These are phyloP conservation scores for Parapsyche elsis DNA, from an alignment of 1,140 invertebrate species.

Conservation along the genomic window DNA sequence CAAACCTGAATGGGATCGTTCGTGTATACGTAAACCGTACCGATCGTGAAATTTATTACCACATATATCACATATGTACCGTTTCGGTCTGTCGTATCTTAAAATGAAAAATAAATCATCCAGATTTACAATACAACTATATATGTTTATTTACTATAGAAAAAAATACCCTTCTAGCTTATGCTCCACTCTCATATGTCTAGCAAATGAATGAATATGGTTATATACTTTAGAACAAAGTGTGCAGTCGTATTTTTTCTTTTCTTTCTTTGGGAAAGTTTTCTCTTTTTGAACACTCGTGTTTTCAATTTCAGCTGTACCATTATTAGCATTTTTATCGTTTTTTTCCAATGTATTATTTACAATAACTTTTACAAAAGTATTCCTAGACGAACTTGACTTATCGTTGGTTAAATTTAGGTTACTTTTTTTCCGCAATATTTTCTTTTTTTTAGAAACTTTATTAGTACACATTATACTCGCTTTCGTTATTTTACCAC, in stretches of 20 bases:
- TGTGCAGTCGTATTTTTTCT: neutral
- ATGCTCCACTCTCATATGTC: conserved; percentile 44
- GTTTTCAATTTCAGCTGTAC: conserved; percentile 7
- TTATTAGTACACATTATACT: neutral
- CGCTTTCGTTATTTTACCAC: too few relatives aligned
- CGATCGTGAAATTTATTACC: conserved; percentile 48
- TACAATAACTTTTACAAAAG: neutral
- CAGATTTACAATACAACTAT: too few relatives aligned
- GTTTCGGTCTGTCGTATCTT: conserved; percentile 36
- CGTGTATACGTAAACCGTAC: conserved; percentile 44
- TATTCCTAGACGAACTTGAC: neutral
- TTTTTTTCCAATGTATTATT: neutral
- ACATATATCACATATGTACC: conserved; percentile 44
- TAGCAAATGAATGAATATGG: conserved; percentile 30
- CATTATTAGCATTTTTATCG: conserved; percentile 2
- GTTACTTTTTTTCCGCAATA: neutral
- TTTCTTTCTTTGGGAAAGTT: neutral
- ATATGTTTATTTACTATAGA: neutral
- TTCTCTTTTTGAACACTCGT: conserved; percentile 15
- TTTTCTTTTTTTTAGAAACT: conserved; percentile 2
- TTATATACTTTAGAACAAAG: conserved; percentile 34
- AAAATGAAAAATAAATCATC: neutral
- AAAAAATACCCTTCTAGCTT: conserved; percentile 18
- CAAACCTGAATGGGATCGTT: conserved; percentile 42
- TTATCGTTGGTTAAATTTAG: neutral